Evolutionary conservation across 2,888 invertebrate species (phyloP).

Genomic region (Platypus cylindrus): DNA sequence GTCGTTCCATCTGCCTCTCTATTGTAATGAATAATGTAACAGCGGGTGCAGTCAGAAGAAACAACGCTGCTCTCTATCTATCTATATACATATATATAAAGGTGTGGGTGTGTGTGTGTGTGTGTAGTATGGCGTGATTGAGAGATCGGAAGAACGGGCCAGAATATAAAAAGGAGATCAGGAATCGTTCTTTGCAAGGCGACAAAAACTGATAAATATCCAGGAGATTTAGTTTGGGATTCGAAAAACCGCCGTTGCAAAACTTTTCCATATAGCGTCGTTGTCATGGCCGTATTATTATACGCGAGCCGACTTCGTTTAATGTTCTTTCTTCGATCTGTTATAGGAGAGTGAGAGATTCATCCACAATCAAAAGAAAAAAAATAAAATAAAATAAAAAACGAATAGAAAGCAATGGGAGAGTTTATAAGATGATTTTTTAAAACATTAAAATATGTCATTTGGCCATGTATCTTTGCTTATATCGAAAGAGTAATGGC

Average conservation of each 20-base stretch:
- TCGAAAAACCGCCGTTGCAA: constrained; percentile 15
- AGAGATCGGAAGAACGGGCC: constrained; percentile 25
- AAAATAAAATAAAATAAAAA: too few relatives aligned
- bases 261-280: constrained; percentile 16
- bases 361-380: too few relatives aligned
- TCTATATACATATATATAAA: too few relatives aligned
- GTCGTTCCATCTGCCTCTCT: neutral
- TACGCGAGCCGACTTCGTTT: constrained; percentile 7
- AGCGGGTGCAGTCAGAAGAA: constrained; percentile 36
- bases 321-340: constrained; percentile 10
- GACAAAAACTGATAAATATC: constrained; percentile 38
- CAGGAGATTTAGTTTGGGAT: constrained; percentile 32
- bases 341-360: neutral
- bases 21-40: constrained; percentile 37
- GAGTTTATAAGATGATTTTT: too few relatives aligned
- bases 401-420: too few relatives aligned
- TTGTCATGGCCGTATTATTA: constrained; percentile 6
- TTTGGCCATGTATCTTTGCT: too few relatives aligned
- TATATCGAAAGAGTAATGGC: too few relatives aligned
- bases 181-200: constrained; percentile 36
- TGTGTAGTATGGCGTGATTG: constrained; percentile 1
- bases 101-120: too few relatives aligned
- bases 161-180: constrained; percentile 39
- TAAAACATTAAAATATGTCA: too few relatives aligned
- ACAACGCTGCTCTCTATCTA: constrained; percentile 25